phyloP scores from a whole-genome alignment of 2,888 invertebrate genomes.

The Drosophila siamana region DNA sequence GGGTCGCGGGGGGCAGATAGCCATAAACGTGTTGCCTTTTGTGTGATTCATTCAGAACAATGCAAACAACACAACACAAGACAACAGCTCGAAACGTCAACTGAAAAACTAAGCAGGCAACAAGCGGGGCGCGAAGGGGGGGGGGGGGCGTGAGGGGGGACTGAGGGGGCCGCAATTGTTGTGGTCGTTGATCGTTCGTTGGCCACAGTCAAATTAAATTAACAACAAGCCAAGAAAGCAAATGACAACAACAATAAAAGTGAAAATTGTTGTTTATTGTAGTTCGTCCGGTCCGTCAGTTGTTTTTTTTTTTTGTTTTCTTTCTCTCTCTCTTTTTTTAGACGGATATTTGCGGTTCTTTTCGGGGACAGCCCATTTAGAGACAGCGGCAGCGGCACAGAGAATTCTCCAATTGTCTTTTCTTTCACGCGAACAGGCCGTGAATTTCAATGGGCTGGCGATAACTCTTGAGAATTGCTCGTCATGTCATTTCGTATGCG shows the following conservation, averaged over 20 bases:
- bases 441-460: constrained; percentile 50
- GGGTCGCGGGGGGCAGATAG: constrained; percentile 18
- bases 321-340: constrained; percentile 27
- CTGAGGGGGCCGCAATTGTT: constrained; percentile 20
- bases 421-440: constrained; percentile 21
- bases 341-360: constrained; percentile 74
- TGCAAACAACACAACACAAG: too few species aligned
- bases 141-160: not conserved
- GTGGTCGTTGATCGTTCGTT: constrained; percentile 74
- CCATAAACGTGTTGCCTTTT: constrained; percentile 60
- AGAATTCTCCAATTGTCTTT: constrained; percentile 42
- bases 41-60: constrained; percentile 65
- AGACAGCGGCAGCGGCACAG: too few species aligned
- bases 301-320: constrained; percentile 26
- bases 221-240: constrained; percentile 59
- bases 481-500: not conserved
- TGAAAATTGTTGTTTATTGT: constrained; percentile 74
- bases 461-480: constrained; percentile 24
- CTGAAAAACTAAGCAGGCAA: constrained; percentile 48
- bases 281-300: constrained; percentile 64
- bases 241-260: constrained; percentile 59
- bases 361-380: constrained; percentile 51
- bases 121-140: constrained; percentile 14
- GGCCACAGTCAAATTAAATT: constrained; percentile 73
- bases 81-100: constrained; percentile 35